Base-by-base conservation (phyloP, 2,113 vertebrate species). In the Chlorodrepanis virens region DNA sequence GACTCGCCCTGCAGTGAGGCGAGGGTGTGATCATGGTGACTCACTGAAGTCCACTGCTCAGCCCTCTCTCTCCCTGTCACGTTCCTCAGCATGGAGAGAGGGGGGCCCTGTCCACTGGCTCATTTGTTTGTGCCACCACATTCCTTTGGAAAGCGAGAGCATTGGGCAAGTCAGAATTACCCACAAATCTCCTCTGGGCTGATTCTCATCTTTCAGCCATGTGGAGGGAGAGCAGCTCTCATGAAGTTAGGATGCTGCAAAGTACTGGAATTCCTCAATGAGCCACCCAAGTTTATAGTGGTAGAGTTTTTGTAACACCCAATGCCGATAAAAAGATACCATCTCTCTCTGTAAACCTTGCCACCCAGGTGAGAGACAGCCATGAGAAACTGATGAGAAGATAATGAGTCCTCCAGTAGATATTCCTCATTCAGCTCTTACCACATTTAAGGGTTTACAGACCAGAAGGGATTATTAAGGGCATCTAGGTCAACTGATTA, bases 351-450 rank as follows among this genome's bases (percentile, higher is more conserved):
- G 68, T 60, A 88, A 96, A 94, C 68, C 50, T 83, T 83, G 80
- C 91, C 96, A 95, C 91, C 93, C 94, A 94, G 67, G 76, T 95
- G 80, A 96, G 89, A 89, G 50, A 89, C 71, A 85, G 47, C 76
- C 93, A 92, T 90, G 95, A 92, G 93, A 96, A 97, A 89, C 71
- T 67, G 92, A 97, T 94, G 68, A 68, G 76, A 63, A 83, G 94
- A 95, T 97, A 80, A 82, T 54, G 39, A 91, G 67, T 79, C 19
- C 67, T 96, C 57, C 67, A 57, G 53, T 24, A 91, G 86, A 72
- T 90, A 83, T 31, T 82, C 40, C 45, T 87, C 37, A 56, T 93
- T 94, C 60, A 39, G 52, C 35, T 90, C 54, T 80, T 93, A 83
- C 71, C 76, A 70, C 82, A 88, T 86, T 70, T 91, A n/a, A 69